These are phyloP conservation scores for Macrosteles quadrilineatus DNA, from an alignment of 1,140 invertebrate species.

Conservation along the genomic window DNA sequence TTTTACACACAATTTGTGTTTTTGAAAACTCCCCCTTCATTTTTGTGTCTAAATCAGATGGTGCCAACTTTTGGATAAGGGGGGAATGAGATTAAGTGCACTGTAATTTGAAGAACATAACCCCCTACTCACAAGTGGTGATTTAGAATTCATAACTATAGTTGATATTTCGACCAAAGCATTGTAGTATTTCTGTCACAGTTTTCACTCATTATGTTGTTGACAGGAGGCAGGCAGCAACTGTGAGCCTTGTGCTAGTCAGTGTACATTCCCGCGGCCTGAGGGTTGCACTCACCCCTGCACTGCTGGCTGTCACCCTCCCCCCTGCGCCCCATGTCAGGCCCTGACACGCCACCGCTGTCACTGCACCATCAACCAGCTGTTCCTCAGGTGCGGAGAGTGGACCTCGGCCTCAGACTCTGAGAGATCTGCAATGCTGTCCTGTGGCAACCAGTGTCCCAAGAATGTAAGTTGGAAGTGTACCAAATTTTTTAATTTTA, in stretches of 20 bases:
- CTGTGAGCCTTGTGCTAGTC: slow-evolving; percentile 72
- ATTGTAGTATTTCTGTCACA: too few species aligned
- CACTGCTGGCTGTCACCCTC: slow-evolving; percentile 72
- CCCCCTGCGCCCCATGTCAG: slow-evolving; percentile 67
- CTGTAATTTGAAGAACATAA: too few species aligned
- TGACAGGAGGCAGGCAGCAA: slow-evolving; percentile 49
- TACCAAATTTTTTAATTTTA: slow-evolving; percentile 16
- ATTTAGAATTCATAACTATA: too few species aligned
- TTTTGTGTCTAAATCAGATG: too few species aligned
- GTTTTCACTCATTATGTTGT: too few species aligned
- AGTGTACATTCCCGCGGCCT: slow-evolving; percentile 68
- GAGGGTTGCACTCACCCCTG: slow-evolving; percentile 79
- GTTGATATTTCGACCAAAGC: too few species aligned
- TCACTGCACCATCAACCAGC: slow-evolving; percentile 74
- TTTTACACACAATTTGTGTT: too few species aligned
- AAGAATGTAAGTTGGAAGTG: slow-evolving; percentile 76
- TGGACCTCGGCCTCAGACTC: slow-evolving; percentile 57
- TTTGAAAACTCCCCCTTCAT: too few species aligned
- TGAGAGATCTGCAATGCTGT: slow-evolving; percentile 57
- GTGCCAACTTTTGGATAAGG: too few species aligned
- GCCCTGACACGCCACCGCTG: slow-evolving; percentile 72
- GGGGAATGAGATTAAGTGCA: too few species aligned
- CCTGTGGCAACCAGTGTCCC: slow-evolving; percentile 83
- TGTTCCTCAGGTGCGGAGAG: slow-evolving; percentile 71
- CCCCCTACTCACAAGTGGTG: too few species aligned